Conservation (phyloP, 2,797 vertebrate species). For the Lophius americanus region DNA sequence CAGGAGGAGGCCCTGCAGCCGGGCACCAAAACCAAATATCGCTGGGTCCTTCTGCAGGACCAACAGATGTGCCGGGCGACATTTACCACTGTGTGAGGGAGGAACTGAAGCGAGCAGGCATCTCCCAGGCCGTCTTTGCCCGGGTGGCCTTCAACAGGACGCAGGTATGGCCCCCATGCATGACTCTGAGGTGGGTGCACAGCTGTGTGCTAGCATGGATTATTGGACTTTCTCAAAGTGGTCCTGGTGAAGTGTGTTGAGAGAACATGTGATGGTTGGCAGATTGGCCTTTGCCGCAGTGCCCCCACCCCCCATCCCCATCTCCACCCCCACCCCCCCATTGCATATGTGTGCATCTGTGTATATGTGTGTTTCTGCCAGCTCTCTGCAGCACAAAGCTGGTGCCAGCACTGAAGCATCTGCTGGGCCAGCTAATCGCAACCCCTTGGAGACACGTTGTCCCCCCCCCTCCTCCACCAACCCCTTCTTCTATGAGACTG, state of each 20-base stretch:
- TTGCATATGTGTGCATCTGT: constrained; percentile 21
- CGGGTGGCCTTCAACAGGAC: constrained; percentile 99
- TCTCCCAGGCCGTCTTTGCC: constrained; percentile 98
- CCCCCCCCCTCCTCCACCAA: constrained; percentile 45
- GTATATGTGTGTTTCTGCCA: constrained; percentile 60
- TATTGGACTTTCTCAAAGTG: constrained; percentile 10
- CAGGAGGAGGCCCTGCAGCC: constrained; percentile 42
- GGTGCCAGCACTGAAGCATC: constrained; percentile 78
- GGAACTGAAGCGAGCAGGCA: constrained; percentile 97
- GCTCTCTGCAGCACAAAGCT: constrained; percentile 75
- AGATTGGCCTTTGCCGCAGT: constrained; percentile 73
- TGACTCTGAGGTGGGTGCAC: constrained; percentile 3
- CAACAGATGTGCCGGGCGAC: constrained; percentile 86
- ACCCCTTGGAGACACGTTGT: constrained; percentile 72
- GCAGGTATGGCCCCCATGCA: constrained; percentile 86
- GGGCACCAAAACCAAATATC: constrained; percentile 79
- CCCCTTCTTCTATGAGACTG: constrained; percentile 53
- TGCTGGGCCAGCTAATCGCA: constrained; percentile 80
- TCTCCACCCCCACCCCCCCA: background rate
- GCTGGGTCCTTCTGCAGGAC: constrained; percentile 37
- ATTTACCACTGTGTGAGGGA: constrained; percentile 99
- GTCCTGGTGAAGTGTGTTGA: constrained; percentile 30
- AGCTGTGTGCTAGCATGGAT: constrained; percentile 8
- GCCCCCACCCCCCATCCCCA: constrained; percentile 42
- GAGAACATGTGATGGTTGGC: constrained; percentile 51